A percentile compares a stretch with the other conserved stretches of the same genome.
Conservation (phyloP, 1,140 invertebrate species). For the Argopecten irradians region DNA sequence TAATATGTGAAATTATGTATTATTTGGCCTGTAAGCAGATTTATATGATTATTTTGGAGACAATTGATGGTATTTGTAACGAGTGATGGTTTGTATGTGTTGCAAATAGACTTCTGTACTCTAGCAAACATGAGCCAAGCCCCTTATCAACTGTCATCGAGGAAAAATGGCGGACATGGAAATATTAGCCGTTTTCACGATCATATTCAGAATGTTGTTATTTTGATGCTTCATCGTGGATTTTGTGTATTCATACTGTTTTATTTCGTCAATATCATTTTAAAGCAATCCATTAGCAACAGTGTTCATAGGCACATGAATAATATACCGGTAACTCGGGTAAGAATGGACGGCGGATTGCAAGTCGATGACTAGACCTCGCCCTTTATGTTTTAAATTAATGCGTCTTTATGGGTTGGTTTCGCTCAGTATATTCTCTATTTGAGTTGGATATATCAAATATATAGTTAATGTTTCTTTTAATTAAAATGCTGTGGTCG, state of each 20-base stretch:
- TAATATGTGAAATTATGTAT: neutral
- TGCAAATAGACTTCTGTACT: neutral
- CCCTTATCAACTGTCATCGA: conserved; percentile 13
- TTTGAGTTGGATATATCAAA: no score
- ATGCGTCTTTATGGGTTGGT: no score
- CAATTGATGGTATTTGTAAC: neutral
- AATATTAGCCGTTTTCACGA: neutral
- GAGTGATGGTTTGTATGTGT: neutral
- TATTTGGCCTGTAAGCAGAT: neutral
- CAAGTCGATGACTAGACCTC: no score
- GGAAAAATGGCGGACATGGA: conserved; percentile 12
- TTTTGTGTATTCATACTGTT: neutral
- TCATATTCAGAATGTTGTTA: neutral
- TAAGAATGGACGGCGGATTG: no score
- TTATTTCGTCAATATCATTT: no score
- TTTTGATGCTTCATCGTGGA: neutral
- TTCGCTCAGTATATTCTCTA: no score
- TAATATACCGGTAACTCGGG: no score
- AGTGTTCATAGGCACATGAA: no score
- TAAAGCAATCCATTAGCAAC: no score
- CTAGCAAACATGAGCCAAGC: neutral
- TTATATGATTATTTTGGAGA: neutral
- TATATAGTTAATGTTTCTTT: no score
- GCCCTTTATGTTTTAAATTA: no score
- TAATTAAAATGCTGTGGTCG: no score